Conservation (phyloP, 30 jellyfish, hydroid and myxozoan species). For the Hydractinia echinata region DNA sequence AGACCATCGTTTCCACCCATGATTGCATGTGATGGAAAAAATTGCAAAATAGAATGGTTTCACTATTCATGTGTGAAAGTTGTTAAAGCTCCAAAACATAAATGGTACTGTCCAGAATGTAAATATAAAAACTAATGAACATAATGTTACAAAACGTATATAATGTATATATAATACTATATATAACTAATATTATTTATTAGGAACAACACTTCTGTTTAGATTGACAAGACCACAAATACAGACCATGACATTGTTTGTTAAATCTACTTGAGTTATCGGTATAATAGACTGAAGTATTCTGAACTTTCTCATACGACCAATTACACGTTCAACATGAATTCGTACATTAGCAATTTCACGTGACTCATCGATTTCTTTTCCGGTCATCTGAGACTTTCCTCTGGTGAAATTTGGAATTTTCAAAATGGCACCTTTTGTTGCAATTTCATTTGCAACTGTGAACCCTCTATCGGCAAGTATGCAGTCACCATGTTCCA, state of each 20-base stretch:
- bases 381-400: not conserved
- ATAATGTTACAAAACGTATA: not conserved
- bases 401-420: conserved; percentile 8
- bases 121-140: not conserved
- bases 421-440: conserved; percentile 10
- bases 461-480: conserved; percentile 36
- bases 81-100: conserved; percentile 6
- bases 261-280: conserved; percentile 27
- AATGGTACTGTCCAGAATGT: not conserved
- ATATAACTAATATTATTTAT: not conserved
- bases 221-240: conserved; percentile 33
- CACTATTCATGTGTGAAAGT: conserved; percentile 27
- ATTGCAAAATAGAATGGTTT: conserved; percentile 26
- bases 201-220: not conserved
- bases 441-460: conserved; percentile 3
- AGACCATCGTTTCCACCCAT: conserved; percentile 32
- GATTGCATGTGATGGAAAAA: conserved; percentile 38
- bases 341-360: conserved; percentile 23
- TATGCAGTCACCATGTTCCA: conserved; percentile 44
- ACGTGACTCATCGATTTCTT: conserved; percentile 12
- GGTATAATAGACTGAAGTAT: too few relatives aligned
- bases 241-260: conserved; percentile 23
- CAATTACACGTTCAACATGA: conserved; percentile 41
- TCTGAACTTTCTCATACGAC: conserved; percentile 16
- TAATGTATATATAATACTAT: not conserved